phyloP scores from a whole-genome alignment of 35 echinoderm and acorn worm species.

The Amphiura filiformis region DNA sequence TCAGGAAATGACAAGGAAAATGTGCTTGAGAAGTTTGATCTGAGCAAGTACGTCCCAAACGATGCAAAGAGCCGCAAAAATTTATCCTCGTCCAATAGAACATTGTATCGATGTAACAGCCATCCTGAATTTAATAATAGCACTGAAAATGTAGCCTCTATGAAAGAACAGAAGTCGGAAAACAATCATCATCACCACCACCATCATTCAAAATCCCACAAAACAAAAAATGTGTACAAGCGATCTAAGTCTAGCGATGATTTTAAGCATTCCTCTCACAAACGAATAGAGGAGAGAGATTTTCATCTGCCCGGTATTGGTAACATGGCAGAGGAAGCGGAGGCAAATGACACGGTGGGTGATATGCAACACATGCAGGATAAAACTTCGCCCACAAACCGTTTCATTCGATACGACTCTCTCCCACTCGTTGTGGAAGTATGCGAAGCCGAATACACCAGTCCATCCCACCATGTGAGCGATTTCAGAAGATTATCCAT shows the following conservation, averaged over 20 bases:
- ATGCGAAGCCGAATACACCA: slow-evolving; percentile 77
- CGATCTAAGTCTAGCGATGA: slow-evolving; percentile 67
- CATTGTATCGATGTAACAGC: neutral
- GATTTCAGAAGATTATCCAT: slow-evolving; percentile 40
- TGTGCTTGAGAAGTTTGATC: slow-evolving; percentile 3
- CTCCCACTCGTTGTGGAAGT: slow-evolving; percentile 92
- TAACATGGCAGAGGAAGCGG: slow-evolving; percentile 27
- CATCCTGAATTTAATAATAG: neutral
- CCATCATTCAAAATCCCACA: slow-evolving; percentile 1
- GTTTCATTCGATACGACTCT: slow-evolving; percentile 90
- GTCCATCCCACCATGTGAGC: slow-evolving; percentile 38
- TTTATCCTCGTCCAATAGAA: neutral
- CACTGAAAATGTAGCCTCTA: neutral
- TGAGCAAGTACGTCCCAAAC: neutral
- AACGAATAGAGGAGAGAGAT: slow-evolving; percentile 16
- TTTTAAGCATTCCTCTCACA: slow-evolving; percentile 14
- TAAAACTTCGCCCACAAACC: slow-evolving; percentile 60
- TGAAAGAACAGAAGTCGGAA: slow-evolving; percentile 27
- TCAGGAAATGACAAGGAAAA: slow-evolving; percentile 25
- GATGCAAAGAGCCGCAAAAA: neutral
- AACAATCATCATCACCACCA: slow-evolving; percentile 34
- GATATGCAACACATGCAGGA: slow-evolving; percentile 37
- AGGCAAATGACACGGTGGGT: slow-evolving; percentile 26
- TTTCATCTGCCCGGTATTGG: slow-evolving; percentile 18
- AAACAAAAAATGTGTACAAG: slow-evolving; percentile 40